These are phyloP conservation scores for Orius laevigatus DNA, from an alignment of 1,140 invertebrate genomes.

Conservation along the genomic window DNA sequence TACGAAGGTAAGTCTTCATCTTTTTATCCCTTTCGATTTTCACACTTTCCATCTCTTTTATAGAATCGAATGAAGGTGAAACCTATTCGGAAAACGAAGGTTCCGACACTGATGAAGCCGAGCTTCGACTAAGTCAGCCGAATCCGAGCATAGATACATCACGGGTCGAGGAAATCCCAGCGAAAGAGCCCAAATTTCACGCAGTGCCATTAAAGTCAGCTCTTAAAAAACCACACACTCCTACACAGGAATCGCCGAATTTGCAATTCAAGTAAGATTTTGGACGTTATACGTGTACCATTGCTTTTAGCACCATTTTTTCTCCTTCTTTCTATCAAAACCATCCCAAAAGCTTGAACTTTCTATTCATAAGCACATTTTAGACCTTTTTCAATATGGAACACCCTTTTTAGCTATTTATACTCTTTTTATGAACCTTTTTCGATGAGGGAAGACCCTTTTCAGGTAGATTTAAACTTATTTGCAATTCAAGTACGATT, in stretches of 20 bases:
- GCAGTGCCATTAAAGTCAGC: slow-evolving; percentile 80
- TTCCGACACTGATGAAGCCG: slow-evolving; percentile 30
- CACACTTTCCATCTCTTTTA: neutral
- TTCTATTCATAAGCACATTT: too few species aligned
- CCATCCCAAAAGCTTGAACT: too few species aligned
- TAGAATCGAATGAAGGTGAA: slow-evolving; percentile 29
- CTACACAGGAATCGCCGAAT: slow-evolving; percentile 57
- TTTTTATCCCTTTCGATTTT: neutral
- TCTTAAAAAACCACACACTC: slow-evolving; percentile 64
- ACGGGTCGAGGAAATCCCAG: slow-evolving; percentile 73
- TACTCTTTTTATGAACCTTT: too few species aligned
- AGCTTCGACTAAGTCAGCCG: slow-evolving; percentile 32
- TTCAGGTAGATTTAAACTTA: too few species aligned
- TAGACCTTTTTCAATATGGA: too few species aligned
- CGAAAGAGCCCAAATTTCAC: slow-evolving; percentile 70
- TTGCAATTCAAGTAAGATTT: slow-evolving; percentile 29
- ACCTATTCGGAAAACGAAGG: slow-evolving; percentile 39
- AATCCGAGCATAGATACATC: slow-evolving; percentile 57
- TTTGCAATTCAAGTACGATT: too few species aligned
- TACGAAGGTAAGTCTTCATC: slow-evolving; percentile 40
- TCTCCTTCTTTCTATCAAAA: slow-evolving; percentile 1
- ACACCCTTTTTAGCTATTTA: too few species aligned
- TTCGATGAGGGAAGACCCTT: too few species aligned
- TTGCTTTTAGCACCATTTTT: slow-evolving; percentile 24
- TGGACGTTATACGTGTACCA: too few species aligned